Percentiles rank a stretch among this genome's conserved stretches.
Evolutionary conservation across 2,797 vertebrate species (phyloP).

Genomic region (Diglossa cyanea): DNA sequence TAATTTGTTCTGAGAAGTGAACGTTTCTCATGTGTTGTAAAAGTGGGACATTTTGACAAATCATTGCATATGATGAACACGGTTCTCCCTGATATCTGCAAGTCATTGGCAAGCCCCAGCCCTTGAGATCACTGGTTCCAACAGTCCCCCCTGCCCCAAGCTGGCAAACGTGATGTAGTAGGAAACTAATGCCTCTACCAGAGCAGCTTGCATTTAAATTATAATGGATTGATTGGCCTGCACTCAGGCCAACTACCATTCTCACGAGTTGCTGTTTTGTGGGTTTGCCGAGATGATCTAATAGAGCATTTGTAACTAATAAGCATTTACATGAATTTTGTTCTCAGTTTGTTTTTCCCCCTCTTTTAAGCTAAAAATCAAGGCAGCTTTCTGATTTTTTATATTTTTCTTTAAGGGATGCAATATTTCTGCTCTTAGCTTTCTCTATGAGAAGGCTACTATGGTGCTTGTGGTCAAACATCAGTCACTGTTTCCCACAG

Average conservation of each 20-base stretch:
- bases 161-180: background rate
- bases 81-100: background rate
- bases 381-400: background rate
- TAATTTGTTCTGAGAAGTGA: background rate
- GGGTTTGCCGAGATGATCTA: background rate
- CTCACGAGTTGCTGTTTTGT: background rate
- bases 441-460: background rate
- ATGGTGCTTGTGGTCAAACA: background rate
- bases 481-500: background rate
- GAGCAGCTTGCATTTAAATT: constrained; percentile 22
- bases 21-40: background rate
- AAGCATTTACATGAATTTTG: background rate
- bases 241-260: background rate
- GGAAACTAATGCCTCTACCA: background rate
- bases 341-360: accelerated
- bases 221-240: constrained; percentile 9
- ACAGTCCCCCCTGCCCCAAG: background rate
- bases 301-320: background rate
- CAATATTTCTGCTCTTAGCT: background rate
- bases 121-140: background rate
- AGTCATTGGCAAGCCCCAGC: background rate
- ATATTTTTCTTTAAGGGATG: background rate
- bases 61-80: background rate
- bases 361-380: background rate
- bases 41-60: background rate